Evolutionary conservation across 2,113 vertebrate genomes (phyloP), one percentile per base, ranked within the genome.

Genomic region (Anolis sagrei): DNA sequence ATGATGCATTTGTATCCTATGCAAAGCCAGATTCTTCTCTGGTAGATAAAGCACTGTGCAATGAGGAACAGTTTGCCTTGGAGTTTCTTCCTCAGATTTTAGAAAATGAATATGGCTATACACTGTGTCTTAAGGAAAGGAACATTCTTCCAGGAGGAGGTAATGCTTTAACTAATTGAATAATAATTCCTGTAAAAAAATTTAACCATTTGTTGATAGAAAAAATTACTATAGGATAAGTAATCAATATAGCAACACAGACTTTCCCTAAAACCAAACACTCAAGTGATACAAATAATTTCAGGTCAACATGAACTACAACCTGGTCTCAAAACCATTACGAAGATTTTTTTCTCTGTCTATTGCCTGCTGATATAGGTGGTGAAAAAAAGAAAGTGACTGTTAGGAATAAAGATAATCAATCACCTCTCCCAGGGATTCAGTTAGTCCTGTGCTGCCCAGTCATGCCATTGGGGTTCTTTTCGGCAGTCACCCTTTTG

Each of bases 61-160:
- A 29, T 32, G 97, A 97, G 76, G 96, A 95, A 66, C 87, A 73
- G 76, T 94, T 97, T 93, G 97, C 96, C 13, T 73, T 97, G 88
- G 94, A 93, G 5, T 76, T 97, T 9, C 92, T 99, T 36, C 96
- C 96, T 58, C 93, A 94, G 4, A 89, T 97, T 27, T 83, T 99
- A 79, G 98, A 99, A 95, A 96, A 96, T 36, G 94, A 91, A 92
- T 97, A 97, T 36, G 97, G 97, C 34, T 98, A 98, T 84, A 97
- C 94, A 7, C 90, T 99, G 74, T 98, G 97, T 88, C 95, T 99
- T 87, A 89, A 97, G 72, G 98, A 99, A 90, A 96, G 98, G 92
- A 98, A 99, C 70, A 78, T 98, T 76, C 93, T 96, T 72, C 98
- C 98, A 0, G 98, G 98, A 90, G 98, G 97, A 97, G 98, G 98